Evolutionary conservation across 2,888 invertebrate species (phyloP).

Genomic region (Listrodromus nycthemerus): DNA sequence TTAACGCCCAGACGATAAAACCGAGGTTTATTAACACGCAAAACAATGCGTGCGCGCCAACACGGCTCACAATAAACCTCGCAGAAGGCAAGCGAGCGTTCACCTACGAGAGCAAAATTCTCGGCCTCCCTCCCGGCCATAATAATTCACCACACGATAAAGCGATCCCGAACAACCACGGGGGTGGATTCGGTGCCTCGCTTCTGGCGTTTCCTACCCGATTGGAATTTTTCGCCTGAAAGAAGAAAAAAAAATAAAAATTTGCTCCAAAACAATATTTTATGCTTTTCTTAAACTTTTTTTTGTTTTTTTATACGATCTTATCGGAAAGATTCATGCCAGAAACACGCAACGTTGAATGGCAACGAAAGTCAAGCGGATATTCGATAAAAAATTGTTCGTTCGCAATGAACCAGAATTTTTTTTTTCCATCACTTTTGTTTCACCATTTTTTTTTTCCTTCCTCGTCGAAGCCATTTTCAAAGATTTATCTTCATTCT

Average conservation of each 20-base stretch:
- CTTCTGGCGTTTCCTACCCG: constrained; percentile 13
- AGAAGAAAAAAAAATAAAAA: background rate
- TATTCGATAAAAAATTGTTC: too few relatives aligned
- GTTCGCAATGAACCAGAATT: too few relatives aligned
- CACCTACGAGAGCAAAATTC: constrained; percentile 10
- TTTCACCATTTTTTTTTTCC: too few relatives aligned
- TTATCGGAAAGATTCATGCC: too few relatives aligned
- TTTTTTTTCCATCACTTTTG: too few relatives aligned
- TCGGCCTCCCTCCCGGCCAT: constrained; percentile 4
- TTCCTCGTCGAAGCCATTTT: too few relatives aligned
- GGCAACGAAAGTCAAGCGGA: too few relatives aligned
- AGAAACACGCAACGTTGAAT: too few relatives aligned
- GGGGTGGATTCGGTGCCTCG: background rate
- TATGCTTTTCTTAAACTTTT: background rate
- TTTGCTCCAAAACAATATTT: background rate
- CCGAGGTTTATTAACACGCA: constrained; percentile 42
- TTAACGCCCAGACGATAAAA: constrained; percentile 42
- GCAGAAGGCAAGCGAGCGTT: constrained; percentile 36
- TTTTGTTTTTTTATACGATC: background rate
- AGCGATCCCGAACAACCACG: constrained; percentile 20
- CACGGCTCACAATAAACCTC: background rate
- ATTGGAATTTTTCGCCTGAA: background rate
- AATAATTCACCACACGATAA: constrained; percentile 14
- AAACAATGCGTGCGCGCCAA: constrained; percentile 23
- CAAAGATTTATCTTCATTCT: too few relatives aligned